Conservation (phyloP, 2,113 vertebrate species). For the Mesoclemmys tuberculata region DNA sequence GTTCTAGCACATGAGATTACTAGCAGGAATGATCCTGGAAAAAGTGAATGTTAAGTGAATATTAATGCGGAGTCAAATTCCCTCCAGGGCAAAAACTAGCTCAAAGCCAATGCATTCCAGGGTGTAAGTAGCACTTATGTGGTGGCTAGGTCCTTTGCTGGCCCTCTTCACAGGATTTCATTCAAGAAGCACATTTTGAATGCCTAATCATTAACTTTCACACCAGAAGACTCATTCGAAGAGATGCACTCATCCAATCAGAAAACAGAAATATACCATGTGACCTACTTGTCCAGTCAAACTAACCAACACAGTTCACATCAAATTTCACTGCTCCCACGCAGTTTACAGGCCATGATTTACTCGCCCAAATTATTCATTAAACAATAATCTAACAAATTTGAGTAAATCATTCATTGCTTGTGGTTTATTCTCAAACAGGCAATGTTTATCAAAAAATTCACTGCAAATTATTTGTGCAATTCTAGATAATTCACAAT, state of each 20-base stretch:
- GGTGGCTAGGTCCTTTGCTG: slow-evolving; percentile 60
- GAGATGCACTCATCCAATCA: slow-evolving; percentile 30
- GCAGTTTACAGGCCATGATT: background rate
- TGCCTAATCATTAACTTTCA: slow-evolving; percentile 61
- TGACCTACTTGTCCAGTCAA: slow-evolving; percentile 54
- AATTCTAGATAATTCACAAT: slow-evolving; percentile 24
- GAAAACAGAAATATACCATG: background rate
- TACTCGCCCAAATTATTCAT: slow-evolving; percentile 13
- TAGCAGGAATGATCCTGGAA: slow-evolving; percentile 48
- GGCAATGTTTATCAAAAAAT: slow-evolving; percentile 49
- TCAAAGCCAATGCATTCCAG: background rate
- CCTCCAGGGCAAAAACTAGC: slow-evolving; percentile 32
- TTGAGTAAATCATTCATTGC: slow-evolving; percentile 38
- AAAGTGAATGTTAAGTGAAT: slow-evolving; percentile 55
- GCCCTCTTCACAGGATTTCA: slow-evolving; percentile 17
- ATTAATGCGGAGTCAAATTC: slow-evolving; percentile 18
- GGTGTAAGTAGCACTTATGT: slow-evolving; percentile 26
- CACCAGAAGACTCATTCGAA: slow-evolving; percentile 55
- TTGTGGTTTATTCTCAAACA: background rate
- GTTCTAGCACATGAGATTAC: slow-evolving; percentile 59
- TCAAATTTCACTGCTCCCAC: slow-evolving; percentile 19
- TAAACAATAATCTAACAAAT: slow-evolving; percentile 50
- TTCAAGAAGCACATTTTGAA: slow-evolving; percentile 37
- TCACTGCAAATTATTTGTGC: slow-evolving; percentile 40
- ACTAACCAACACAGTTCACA: slow-evolving; percentile 41